Conservation (phyloP, 2,797 vertebrate genomes). For the Gadopsis marmoratus region DNA sequence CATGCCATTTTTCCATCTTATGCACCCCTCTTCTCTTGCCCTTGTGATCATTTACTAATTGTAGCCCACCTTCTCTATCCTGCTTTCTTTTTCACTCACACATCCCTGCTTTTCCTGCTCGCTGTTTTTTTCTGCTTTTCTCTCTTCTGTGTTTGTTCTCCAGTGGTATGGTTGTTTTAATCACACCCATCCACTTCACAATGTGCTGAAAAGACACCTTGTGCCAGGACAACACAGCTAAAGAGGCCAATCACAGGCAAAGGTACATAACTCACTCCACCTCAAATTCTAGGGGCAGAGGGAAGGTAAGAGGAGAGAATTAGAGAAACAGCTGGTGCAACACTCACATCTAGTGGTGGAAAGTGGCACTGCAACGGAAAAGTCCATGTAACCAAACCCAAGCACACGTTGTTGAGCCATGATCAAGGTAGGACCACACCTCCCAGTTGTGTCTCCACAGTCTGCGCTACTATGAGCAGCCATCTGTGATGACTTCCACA, state of each 20-base stretch:
- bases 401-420: constrained; percentile 17
- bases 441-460: constrained; percentile 41
- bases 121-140: not conserved
- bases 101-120: not conserved
- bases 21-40: constrained; percentile 18
- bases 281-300: not conserved
- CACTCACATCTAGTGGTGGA: constrained; percentile 78
- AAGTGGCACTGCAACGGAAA: constrained; percentile 39
- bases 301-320: not conserved
- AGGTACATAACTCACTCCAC: constrained; percentile 1
- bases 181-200: constrained; percentile 38
- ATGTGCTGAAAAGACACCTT: constrained; percentile 17
- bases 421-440: constrained; percentile 28
- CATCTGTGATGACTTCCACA: constrained; percentile 72
- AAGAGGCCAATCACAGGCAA: constrained; percentile 19
- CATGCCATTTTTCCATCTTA: constrained; percentile 6
- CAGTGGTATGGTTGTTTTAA: constrained; percentile 30
- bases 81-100: constrained; percentile 11
- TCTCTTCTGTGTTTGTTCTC: constrained; percentile 12
- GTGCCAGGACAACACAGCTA: not conserved
- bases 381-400: not conserved
- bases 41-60: constrained; percentile 29
- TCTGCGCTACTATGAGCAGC: constrained; percentile 42
- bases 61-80: constrained; percentile 1
- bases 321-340: constrained; percentile 57